A percentile compares a stretch with the other conserved stretches of the same genome.
These are phyloP conservation scores for Caradrina kadenii DNA, from an alignment of 2,888 invertebrate genomes.

Conservation along the genomic window DNA sequence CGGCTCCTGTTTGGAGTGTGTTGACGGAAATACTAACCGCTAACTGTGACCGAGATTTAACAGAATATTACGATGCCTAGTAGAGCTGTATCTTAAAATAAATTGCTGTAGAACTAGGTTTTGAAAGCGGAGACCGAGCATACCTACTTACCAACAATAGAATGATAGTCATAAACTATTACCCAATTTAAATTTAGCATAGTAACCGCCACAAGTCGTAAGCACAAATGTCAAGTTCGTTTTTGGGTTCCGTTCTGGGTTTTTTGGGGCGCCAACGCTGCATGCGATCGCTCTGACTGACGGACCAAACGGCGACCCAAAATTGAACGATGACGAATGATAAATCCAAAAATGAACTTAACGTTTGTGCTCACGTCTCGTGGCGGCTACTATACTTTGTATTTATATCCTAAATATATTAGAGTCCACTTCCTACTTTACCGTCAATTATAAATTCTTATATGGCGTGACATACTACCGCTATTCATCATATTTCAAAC, in stretches of 20 bases:
- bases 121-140: neutral
- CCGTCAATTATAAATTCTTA: neutral
- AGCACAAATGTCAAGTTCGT: no score
- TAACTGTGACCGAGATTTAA: conserved; percentile 58
- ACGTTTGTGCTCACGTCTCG: no score
- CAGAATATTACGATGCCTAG: conserved; percentile 33
- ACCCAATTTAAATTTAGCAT: neutral
- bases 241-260: no score
- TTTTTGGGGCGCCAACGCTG: no score
- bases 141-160: neutral
- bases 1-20: conserved; percentile 61
- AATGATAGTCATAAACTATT: neutral
- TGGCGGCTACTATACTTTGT: no score
- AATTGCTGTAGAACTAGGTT: conserved; percentile 26
- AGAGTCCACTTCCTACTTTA: neutral
- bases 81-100: conserved; percentile 33
- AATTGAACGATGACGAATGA: no score
- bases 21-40: conserved; percentile 58
- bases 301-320: no score
- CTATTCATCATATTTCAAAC: conserved; percentile 4
- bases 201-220: no score
- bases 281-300: no score
- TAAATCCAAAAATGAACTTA: no score
- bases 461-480: neutral
- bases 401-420: neutral